Conservation (phyloP, 2,797 vertebrate genomes). For the Micromesistius poutassou region DNA sequence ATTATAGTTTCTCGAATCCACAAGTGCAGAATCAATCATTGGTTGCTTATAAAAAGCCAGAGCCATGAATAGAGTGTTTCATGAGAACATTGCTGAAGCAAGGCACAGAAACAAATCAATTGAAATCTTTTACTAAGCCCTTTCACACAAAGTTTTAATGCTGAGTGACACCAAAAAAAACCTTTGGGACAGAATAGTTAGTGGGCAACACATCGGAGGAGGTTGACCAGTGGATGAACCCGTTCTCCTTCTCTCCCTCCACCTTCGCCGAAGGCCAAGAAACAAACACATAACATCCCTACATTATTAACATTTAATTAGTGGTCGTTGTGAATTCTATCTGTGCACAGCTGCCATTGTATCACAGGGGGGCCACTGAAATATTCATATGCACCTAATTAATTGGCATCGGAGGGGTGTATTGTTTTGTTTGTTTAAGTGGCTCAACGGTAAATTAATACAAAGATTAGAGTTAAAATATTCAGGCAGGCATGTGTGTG, state of each 20-base stretch:
- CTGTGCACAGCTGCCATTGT: constrained; percentile 70
- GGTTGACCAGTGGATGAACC: constrained; percentile 54
- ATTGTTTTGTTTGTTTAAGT: constrained; percentile 66
- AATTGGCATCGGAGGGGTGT: constrained; percentile 71
- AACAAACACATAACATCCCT: constrained; percentile 61
- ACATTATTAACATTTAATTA: constrained; percentile 76
- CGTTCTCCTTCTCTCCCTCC: constrained; percentile 24
- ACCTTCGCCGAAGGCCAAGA: constrained; percentile 59
- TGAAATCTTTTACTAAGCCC: neutral
- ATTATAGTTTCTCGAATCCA: neutral
- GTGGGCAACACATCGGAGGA: constrained; percentile 1
- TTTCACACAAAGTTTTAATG: constrained; percentile 1
- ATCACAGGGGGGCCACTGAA: constrained; percentile 68
- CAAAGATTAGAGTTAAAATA: constrained; percentile 64
- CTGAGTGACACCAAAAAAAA: constrained; percentile 3
- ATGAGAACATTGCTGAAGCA: neutral
- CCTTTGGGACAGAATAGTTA: neutral
- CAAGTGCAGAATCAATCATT: neutral
- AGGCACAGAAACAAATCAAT: neutral
- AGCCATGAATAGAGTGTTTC: neutral
- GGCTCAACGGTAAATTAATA: constrained; percentile 62
- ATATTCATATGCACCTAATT: constrained; percentile 79
- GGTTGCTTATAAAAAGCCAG: neutral
- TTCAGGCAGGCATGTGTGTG: constrained; percentile 30
- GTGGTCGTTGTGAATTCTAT: constrained; percentile 71